Base-by-base conservation (phyloP, 2,113 vertebrate species). In the Gymnocephalus cernua region DNA sequence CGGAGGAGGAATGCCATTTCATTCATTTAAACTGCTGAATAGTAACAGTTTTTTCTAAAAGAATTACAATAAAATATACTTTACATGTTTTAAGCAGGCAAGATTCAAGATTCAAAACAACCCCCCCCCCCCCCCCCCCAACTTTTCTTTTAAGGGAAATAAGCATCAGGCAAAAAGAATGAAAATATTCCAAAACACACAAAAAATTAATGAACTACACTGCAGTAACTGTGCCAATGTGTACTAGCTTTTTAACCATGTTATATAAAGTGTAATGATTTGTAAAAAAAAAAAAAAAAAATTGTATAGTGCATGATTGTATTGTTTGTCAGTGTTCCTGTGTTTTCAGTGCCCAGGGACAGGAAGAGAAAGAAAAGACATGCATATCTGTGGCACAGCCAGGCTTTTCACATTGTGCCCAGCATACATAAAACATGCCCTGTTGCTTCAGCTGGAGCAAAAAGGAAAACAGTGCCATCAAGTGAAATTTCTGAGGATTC, bases 391-490 rank as follows among this genome's bases (percentile, higher is more conserved):
- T 88, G 86, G 86, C 89, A 84, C 51, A 83, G 86, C 76, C 80
- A 38, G 70, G 76, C 77, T 90, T 90, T 86, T 83, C 84, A 92
- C 80, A 79, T 82, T 86, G 85, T 92, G 89, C 92, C 90, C 90
- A 66, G 79, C 89, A 91, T 90, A 88, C 88, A 93, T 93, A 93
- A 95, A 94, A 93, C 89, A 92, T 91, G 84, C 86, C 92, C 91
- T 93, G 93, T 94, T 95, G 93, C 92, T 93, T 85, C 83, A 75
- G 90, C 80, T 63, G 93, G 96, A 96, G 96, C 96, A 97, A 96
- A 96, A 98, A 97, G 98, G 97, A 99, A 93, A 99, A 99, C 97
- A 99, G 95, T 99, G 98, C 98, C 98, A 99, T 99, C 98, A 98
- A 98, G 97, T 98, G 98, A 97, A 97, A 95, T 95, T 96, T 97